Base-by-base conservation (phyloP, 2,113 vertebrate genomes). In the Panthera leo region DNA sequence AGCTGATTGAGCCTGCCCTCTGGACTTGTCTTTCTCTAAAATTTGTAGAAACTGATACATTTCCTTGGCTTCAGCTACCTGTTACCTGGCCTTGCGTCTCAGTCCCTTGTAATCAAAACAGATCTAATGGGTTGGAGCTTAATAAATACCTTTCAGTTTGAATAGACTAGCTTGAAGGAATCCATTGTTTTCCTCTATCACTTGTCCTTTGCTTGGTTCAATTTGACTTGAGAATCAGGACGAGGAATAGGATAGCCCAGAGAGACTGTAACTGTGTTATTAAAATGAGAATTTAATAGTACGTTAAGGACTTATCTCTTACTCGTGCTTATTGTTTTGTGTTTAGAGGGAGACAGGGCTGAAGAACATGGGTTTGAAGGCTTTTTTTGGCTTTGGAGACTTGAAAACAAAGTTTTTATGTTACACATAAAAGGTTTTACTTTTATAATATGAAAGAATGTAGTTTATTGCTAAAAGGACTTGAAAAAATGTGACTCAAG, bases 211-310 rank as follows among this genome's bases (percentile, higher is more conserved):
- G 42, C 93, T 58, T 70, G 85, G 42, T 87, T 94, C 61, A 65
- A 42, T 94, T 73, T 92, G 68, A 95, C 94, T 92, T 85, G 91
- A 70, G 85, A 97, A 84, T 85, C 84, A 82, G 88, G 79, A 34
- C 84, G 94, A 87, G 84, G 94, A 96, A 85, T 2, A 84, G 51
- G 93, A 85, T 51, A 71, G 61, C 76, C 58, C 73, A 82, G 42
- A 68, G 80, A 89, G 27, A 80, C 85, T 90, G 25, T 15, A n/a
- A 5, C 36, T 39, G 23, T 34, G 51, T 87, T 94, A 63, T 65
- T 85, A 85, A 79, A 71, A 42, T 3, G 70, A 92, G 88, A 80
- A 80, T 58, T 48, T 65, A 61, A 53, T 55, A 61, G 76, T 25
- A 45, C 5, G 25, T 53, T 48, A 90, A 87, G 68, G 87, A 31